Base-by-base conservation (phyloP, 2,888 invertebrate species). In the Bellardia bayeri region DNA sequence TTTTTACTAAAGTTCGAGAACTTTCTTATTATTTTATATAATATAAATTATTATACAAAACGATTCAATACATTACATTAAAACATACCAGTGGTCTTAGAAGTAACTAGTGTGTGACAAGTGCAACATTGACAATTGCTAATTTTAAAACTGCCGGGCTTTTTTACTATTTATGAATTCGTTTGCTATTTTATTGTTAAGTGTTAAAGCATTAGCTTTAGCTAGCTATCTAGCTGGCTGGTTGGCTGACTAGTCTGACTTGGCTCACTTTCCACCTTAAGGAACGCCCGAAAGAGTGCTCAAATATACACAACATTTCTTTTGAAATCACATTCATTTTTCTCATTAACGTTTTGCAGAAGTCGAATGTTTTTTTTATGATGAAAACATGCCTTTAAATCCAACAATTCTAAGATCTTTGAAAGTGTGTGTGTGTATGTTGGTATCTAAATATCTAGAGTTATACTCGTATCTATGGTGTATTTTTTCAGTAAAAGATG, bases 241-340 rank as follows among this genome's bases (percentile, higher is more conserved):
- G 11, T 13, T 63, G 71, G 14, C 63, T 40, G 14, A 11, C 45
- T 42, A 11, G n/a, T 30, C 37, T 66, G 42, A 23, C 74, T 75
- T 68, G 84, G 71, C 69, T 87, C 85, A 82, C 82, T 87, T 85
- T 87, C 82, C 71, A 79, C 79, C 85, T 75, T 63, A 75, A 79
- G 85, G 82, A 87, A 87, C 82, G 82, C 87, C 87, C 85, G 75
- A 82, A 82, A 79, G 76, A 80, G 45, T 71, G 71, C 74, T 71
- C 61, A 78, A 66, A 72, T 72, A 5, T 79, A 37, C 78, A 79
- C 58, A 51, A 83, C 79, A 63, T 78, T 83, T 83, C 66, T 54
- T 80, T 80, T 81, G 23, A 81, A 84, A 87, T 87, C 87, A 81
- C 78, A 87, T 87, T 84, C 72, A 84, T 84, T 87, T 87, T 84